Evolutionary conservation across 2,113 vertebrate genomes (phyloP).

Genomic region (Triplophysa tibetana): DNA sequence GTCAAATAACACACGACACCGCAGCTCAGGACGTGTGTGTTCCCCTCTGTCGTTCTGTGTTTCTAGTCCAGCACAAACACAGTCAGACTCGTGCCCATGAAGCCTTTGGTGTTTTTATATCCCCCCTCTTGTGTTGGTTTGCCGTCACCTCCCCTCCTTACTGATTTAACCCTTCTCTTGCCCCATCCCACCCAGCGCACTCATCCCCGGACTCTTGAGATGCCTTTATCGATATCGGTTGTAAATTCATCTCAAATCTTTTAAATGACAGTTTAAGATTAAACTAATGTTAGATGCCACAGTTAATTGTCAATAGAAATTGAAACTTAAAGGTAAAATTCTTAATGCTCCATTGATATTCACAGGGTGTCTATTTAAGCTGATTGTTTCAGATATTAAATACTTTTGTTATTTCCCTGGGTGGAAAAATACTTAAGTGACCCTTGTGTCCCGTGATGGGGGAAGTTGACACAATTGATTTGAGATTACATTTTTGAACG

Average conservation of each 20-base stretch:
- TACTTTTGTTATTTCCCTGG: too few species aligned
- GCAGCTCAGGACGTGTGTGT: neutral
- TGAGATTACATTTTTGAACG: too few species aligned
- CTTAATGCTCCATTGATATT: too few species aligned
- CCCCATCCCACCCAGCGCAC: slow-evolving; percentile 38
- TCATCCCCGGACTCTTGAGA: neutral
- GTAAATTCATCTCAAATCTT: neutral
- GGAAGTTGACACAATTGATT: too few species aligned
- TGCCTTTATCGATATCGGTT: neutral
- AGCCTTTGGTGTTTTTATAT: slow-evolving; percentile 74
- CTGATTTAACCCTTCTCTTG: slow-evolving; percentile 69
- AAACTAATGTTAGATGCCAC: too few species aligned
- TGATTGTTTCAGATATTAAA: too few species aligned
- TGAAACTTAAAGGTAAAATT: too few species aligned
- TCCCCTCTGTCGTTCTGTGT: slow-evolving; percentile 14
- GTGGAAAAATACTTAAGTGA: too few species aligned
- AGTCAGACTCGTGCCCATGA: slow-evolving; percentile 64
- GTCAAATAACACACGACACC: slow-evolving; percentile 32
- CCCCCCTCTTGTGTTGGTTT: slow-evolving; percentile 59
- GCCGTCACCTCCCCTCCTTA: slow-evolving; percentile 66
- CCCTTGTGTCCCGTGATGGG: too few species aligned
- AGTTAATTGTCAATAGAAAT: too few species aligned
- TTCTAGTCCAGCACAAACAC: slow-evolving; percentile 36
- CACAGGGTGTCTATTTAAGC: too few species aligned
- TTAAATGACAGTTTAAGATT: too few species aligned